Evolutionary conservation across 2,888 invertebrate genomes (phyloP).

Genomic region (Agrotis segetum): DNA sequence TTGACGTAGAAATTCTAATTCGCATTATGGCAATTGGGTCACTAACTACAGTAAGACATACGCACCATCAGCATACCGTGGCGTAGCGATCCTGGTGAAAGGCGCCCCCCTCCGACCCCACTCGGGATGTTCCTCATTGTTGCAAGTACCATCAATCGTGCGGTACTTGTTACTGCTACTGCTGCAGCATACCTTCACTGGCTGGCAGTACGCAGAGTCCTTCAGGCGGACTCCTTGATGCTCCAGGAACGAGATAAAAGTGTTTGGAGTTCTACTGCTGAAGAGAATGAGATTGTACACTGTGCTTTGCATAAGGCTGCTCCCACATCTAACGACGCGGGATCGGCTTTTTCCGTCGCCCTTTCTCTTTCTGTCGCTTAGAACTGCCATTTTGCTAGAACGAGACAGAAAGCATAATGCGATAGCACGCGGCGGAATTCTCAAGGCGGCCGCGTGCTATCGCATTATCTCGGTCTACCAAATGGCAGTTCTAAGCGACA

Average conservation of each 20-base stretch:
- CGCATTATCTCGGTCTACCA: no score
- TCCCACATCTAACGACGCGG: no score
- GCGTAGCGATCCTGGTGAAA: slow-evolving; percentile 91
- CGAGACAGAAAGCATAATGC: no score
- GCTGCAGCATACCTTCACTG: slow-evolving; percentile 72
- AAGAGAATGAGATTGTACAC: slow-evolving; percentile 62
- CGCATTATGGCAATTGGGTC: no score
- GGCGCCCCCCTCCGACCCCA: slow-evolving; percentile 92
- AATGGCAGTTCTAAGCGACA: no score
- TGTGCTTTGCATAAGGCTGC: not conserved
- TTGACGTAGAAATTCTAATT: no score
- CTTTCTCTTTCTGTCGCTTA: no score
- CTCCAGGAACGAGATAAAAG: slow-evolving; percentile 86
- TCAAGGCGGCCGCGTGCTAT: no score
- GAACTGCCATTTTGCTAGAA: no score
- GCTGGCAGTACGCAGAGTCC: slow-evolving; percentile 77
- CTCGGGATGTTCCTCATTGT: slow-evolving; percentile 93
- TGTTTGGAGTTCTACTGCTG: slow-evolving; percentile 84
- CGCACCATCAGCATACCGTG: slow-evolving; percentile 92
- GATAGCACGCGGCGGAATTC: no score
- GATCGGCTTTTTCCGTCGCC: no score
- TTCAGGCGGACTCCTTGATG: slow-evolving; percentile 78
- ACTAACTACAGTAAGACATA: not conserved
- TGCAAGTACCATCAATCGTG: slow-evolving; percentile 95
- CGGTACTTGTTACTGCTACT: slow-evolving; percentile 90